Base-by-base conservation (phyloP, 2,113 vertebrate genomes). In the Ancistrus triradiatus region DNA sequence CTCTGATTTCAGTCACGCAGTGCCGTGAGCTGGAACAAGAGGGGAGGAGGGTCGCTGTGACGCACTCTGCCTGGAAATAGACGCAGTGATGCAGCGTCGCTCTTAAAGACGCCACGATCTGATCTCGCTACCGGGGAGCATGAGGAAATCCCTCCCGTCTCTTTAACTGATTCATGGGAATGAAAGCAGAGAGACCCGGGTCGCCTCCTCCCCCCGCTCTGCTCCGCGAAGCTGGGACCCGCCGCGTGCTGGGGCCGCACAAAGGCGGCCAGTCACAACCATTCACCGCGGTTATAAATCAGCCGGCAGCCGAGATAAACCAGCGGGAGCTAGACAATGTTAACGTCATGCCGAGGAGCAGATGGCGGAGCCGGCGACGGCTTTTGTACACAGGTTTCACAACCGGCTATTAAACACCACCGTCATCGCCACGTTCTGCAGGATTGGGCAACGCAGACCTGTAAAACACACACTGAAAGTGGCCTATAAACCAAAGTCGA, bases 241-340 rank as follows among this genome's bases (percentile, higher is more conserved):
- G 47, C 51, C 55, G 76, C 75, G 70, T 75, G 69, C 61, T 75
- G 52, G 46, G 63, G 59, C n/a, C 61, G 59, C 60, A 69, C 63
- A 68, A 64, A 66, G 64, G 74, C 66, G 76, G 66, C 37, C 73
- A 74, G 68, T 77, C 74, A 77, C 44, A 78, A 77, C 70, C 42
- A 49, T 72, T 74, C 50, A 66, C 19, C 46, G 9, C 50, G 33
- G 48, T 43, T 66, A 78, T 72, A 66, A 80, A 78, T 74, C 75
- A 51, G 27, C 51, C 73, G 35, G 63, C 52, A 37, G 50, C 65
- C 65, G 63, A 60, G 43, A 60, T 60, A 60, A 60, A 60, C 56
- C 52, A 74, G 74, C 14, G 21, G 49, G 56, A 59, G 33, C 48
- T 19, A 55, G 63, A 66, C 56, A 33, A 70, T 64, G 65, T 63